Base-by-base conservation (phyloP, 2,797 vertebrate genomes). In the Ptychadena robeensis region DNA sequence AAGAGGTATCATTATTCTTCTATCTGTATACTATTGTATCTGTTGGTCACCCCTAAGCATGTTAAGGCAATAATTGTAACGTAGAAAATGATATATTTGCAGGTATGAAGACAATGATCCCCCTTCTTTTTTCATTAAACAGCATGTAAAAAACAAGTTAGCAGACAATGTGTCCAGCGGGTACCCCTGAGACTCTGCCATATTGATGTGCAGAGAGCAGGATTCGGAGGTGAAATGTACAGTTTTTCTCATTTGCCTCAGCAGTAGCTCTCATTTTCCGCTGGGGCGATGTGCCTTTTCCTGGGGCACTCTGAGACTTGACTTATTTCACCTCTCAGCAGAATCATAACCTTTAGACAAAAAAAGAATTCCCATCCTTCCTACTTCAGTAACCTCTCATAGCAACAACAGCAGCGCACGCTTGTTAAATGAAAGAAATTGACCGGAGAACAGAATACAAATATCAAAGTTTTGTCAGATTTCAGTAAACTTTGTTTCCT, bases 241-340 rank as follows among this genome's bases (percentile, higher is more conserved):
- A 65, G 59, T 65, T 79, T 76, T 83, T 83, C 67, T 82, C 31
- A 78, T 82, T 72, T 82, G 67, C 69, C 53, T 73, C 34, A 11
- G 70, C 74, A 78, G 71, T 83, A 83, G 66, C 81, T 63, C 30
- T 40, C 70, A 59, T 77, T 34, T 70, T 77, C 73, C 73, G 37
- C 34, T 18, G 57, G 73, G 73, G 66, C 31, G 22, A 71, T 44
- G 28, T 32, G 35, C 32, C 18, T 70, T 76, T 70, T 77, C 81
- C 81, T 76, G 81, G 66, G 66, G 81, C 81, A 44, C 37, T 14
- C 14, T 27, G 32, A 68, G 53, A 76, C 80, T 25, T 59, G 27
- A 37, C 72, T 70, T 70, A 37, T 69, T 32, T 76, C 38, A 70
- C 72, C 81, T 82, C 28, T 76, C 65, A 48, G 12, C 34, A 40